Evolutionary conservation across 2,888 invertebrate species (phyloP).

Genomic region (Coenonympha arcania): DNA sequence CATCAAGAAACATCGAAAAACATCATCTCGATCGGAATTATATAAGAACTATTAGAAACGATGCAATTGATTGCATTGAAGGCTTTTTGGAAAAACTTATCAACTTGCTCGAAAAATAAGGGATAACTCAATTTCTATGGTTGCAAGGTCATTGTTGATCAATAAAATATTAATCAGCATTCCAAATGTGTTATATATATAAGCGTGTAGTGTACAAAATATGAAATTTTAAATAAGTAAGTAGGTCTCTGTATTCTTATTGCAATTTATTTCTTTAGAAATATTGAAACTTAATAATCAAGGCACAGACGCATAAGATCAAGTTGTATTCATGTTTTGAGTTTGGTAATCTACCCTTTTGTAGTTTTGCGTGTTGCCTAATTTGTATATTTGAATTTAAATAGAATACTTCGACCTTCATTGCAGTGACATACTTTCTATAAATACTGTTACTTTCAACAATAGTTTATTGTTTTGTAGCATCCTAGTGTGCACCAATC

Average conservation of each 20-base stretch:
- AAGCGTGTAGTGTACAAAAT: too few species aligned
- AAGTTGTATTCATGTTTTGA: neutral
- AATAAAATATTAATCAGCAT: too few species aligned
- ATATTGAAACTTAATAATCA: neutral
- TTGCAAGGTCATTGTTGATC: too few species aligned
- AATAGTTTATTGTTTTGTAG: neutral
- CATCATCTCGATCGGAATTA: neutral
- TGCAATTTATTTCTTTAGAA: neutral
- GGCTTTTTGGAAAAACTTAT: too few species aligned
- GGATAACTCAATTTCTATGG: too few species aligned
- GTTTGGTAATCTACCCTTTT: neutral
- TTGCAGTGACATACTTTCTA: constrained; percentile 37
- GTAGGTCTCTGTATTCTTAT: neutral
- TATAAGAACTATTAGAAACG: too few species aligned
- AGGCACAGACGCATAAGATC: neutral
- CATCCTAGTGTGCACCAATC: neutral
- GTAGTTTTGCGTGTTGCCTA: constrained; percentile 4
- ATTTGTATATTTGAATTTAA: constrained; percentile 19
- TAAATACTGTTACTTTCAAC: neutral
- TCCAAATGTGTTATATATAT: too few species aligned
- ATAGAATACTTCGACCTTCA: constrained; percentile 23
- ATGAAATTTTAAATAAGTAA: too few species aligned
- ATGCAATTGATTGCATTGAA: too few species aligned
- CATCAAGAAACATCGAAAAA: neutral
- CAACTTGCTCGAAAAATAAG: too few species aligned